Percentiles rank a stretch among this genome's conserved stretches.
Conservation (phyloP, 2,113 vertebrate species). For the Galeopterus variegatus region DNA sequence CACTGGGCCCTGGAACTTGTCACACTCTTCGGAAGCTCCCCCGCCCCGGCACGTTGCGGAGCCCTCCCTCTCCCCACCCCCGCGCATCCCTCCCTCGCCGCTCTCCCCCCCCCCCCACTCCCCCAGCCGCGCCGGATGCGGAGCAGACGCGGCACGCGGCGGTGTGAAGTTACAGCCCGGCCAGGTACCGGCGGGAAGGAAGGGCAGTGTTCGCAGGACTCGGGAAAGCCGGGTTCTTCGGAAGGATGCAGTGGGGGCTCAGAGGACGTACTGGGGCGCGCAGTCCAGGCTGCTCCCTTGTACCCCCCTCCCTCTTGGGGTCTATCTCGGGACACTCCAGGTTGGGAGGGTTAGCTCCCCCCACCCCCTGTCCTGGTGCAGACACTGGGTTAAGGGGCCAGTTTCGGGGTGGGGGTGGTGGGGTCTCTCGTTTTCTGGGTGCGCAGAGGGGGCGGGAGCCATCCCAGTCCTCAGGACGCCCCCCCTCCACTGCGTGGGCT, state of each 20-base stretch:
- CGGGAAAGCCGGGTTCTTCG: conserved; percentile 71
- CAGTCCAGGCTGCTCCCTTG: neutral
- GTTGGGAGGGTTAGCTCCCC: conserved; percentile 21
- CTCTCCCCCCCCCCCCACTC: conserved; percentile 79
- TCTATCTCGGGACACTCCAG: conserved; percentile 41
- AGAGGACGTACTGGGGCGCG: conserved; percentile 38
- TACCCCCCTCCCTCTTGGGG: neutral
- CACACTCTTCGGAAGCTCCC: conserved; percentile 78
- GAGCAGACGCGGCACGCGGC: conserved; percentile 81
- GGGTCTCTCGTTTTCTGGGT: conserved; percentile 59
- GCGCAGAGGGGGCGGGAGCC: conserved; percentile 30
- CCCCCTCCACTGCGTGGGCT: conserved; percentile 34
- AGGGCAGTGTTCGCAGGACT: conserved; percentile 80
- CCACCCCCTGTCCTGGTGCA: neutral
- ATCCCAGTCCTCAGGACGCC: neutral
- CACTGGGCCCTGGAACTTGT: conserved; percentile 81
- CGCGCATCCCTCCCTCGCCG: conserved; percentile 77
- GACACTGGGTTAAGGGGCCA: neutral
- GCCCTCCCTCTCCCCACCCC: conserved; percentile 83
- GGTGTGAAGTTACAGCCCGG: conserved; percentile 85
- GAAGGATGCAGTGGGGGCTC: conserved; percentile 67
- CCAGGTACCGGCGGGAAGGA: conserved; percentile 85
- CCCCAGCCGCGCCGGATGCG: conserved; percentile 82
- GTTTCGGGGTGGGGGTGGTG: neutral
- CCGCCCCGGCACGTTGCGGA: conserved; percentile 78